These are phyloP conservation scores for Nothocercus julius DNA, from an alignment of 2,113 vertebrate species.

Conservation along the genomic window DNA sequence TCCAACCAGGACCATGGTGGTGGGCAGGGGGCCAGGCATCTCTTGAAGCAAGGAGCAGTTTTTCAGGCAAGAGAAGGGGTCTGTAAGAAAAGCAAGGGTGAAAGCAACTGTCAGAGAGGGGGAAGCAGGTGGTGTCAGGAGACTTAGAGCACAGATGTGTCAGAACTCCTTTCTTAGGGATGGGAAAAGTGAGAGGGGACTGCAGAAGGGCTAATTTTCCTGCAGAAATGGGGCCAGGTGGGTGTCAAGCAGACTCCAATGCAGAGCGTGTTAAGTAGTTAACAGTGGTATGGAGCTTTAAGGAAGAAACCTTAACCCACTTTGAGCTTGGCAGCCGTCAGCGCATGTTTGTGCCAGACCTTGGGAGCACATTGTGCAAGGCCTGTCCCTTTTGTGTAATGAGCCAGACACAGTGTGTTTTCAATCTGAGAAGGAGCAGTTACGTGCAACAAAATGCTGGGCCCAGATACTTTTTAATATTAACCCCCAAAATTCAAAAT, in stretches of 20 bases:
- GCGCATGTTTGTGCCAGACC: constrained; percentile 9
- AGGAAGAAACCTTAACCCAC: constrained; percentile 29
- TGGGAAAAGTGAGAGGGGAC: not conserved
- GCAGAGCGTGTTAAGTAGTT: rapidly evolving
- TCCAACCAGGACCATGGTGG: not conserved
- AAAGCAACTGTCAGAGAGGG: not conserved
- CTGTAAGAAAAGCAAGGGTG: not conserved
- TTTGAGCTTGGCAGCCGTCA: not conserved
- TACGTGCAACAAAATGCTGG: not conserved
- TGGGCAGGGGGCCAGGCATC: rapidly evolving
- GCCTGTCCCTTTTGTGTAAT: not conserved
- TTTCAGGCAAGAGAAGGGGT: not conserved
- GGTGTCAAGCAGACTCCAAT: not conserved
- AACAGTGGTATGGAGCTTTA: not conserved
- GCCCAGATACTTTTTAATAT: not conserved
- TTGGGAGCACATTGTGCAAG: constrained; percentile 8
- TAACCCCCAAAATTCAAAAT: not conserved
- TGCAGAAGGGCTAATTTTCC: not conserved
- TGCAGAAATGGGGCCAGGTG: not conserved
- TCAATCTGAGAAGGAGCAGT: rapidly evolving
- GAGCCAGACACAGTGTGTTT: not conserved
- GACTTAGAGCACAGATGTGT: not conserved
- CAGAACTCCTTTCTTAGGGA: not conserved
- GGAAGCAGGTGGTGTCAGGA: not conserved
- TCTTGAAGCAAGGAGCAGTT: not conserved